Conservation (phyloP, 2,113 vertebrate species). For the Pao palembangensis region DNA sequence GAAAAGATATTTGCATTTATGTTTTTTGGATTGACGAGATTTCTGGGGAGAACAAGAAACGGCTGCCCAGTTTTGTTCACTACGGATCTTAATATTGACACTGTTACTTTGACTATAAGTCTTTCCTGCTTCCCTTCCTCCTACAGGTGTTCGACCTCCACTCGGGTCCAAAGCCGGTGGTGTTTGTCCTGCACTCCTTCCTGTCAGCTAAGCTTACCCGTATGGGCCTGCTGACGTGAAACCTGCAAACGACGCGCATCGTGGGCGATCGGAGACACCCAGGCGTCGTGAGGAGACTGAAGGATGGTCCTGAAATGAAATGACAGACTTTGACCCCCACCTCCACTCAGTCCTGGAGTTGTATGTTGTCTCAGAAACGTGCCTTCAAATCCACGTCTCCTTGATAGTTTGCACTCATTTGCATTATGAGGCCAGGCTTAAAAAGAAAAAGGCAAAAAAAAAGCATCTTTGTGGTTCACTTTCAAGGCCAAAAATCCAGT, state of each 20-base stretch:
- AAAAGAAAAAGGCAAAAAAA: not conserved
- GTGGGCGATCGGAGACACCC: not conserved
- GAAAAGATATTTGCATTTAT: too few relatives aligned
- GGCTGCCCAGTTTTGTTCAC: too few relatives aligned
- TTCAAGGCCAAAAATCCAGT: not conserved
- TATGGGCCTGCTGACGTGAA: conserved; percentile 89
- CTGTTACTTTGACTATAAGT: too few relatives aligned
- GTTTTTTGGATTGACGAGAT: too few relatives aligned
- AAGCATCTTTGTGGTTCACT: not conserved
- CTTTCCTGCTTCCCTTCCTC: not conserved
- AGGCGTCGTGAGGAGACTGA: not conserved
- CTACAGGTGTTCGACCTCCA: conserved; percentile 88
- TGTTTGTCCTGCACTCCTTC: conserved; percentile 95
- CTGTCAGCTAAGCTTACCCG: conserved; percentile 96
- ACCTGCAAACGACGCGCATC: not conserved
- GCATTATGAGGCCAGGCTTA: conserved; percentile 1
- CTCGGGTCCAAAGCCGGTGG: conserved; percentile 92
- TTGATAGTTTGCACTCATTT: conserved; percentile 1
- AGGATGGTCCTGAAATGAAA: not conserved
- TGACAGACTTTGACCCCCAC: not conserved
- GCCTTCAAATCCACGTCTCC: conserved; percentile 42
- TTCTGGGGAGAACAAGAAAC: too few relatives aligned
- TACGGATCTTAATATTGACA: too few relatives aligned
- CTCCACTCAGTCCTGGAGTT: not conserved
- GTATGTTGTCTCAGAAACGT: conserved; percentile 44